phyloP scores from a whole-genome alignment of 2,888 invertebrate species.

The Patella depressa region DNA sequence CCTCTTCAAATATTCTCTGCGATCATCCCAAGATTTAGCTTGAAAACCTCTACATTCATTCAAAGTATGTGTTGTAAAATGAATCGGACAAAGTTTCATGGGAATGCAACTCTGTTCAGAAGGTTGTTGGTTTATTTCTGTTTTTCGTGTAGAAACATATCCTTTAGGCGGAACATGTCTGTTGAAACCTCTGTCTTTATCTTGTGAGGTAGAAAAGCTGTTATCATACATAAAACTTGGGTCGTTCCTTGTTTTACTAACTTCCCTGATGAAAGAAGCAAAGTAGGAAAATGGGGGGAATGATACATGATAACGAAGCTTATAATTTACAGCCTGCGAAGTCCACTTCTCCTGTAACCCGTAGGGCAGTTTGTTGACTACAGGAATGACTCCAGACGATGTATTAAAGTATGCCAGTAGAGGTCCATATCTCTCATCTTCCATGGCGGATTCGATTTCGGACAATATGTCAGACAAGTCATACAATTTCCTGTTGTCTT shows the following conservation, averaged over 20 bases:
- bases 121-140: not conserved
- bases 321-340: constrained; percentile 15
- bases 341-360: constrained; percentile 29
- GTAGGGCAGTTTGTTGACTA: constrained; percentile 33
- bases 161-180: not conserved
- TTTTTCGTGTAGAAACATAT: not conserved
- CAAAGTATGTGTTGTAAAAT: not conserved
- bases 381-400: constrained; percentile 31
- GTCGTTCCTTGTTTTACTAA: constrained; percentile 13
- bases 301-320: constrained; percentile 9
- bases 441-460: constrained; percentile 28
- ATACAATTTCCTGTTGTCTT: constrained; percentile 22
- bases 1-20: constrained; percentile 18
- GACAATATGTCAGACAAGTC: constrained; percentile 26
- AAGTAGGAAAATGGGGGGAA: constrained; percentile 26
- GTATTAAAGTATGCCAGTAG: constrained; percentile 34
- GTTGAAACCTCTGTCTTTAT: not conserved
- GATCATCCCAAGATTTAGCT: constrained; percentile 15
- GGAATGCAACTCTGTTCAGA: not conserved
- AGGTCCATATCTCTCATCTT: constrained; percentile 14
- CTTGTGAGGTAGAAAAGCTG: not conserved
- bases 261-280: constrained; percentile 18
- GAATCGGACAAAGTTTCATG: not conserved
- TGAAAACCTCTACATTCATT: not conserved
- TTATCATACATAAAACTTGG: constrained; percentile 17